These are phyloP conservation scores for Sinohyriopsis cumingii DNA, from an alignment of 2,888 invertebrate genomes.

Conservation along the genomic window DNA sequence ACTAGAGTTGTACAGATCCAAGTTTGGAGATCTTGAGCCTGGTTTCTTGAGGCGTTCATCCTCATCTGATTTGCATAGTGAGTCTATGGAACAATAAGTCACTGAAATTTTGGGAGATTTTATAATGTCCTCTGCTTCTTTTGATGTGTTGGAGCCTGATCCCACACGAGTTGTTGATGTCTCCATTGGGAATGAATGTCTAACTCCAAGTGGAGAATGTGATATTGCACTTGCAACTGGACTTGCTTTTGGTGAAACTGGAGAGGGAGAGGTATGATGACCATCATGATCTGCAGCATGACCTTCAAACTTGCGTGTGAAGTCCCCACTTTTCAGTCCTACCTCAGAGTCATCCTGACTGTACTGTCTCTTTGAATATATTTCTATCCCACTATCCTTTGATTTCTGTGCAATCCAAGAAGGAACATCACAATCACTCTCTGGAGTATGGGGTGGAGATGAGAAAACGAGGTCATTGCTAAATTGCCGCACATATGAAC, in stretches of 20 bases:
- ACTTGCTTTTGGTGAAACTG: conserved; percentile 42
- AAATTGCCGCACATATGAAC: conserved; percentile 41
- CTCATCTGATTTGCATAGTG: conserved; percentile 18
- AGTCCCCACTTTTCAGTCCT: conserved; percentile 21
- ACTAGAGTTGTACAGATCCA: conserved; percentile 36
- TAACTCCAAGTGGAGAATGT: conserved; percentile 29
- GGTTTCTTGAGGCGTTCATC: conserved; percentile 3
- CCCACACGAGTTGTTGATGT: conserved; percentile 26
- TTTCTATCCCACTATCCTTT: conserved; percentile 14
- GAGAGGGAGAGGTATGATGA: conserved; percentile 24
- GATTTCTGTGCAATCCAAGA: conserved; percentile 36
- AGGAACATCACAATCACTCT: conserved; percentile 37
- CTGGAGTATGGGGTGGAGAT: conserved; percentile 31
- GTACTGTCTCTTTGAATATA: conserved; percentile 5
- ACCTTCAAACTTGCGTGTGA: not conserved
- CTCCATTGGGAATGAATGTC: conserved; percentile 42
- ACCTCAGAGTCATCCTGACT: conserved; percentile 45
- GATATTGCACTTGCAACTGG: conserved; percentile 36
- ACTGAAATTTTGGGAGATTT: conserved; percentile 38
- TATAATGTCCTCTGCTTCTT: conserved; percentile 48
- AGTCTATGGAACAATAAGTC: conserved; percentile 34
- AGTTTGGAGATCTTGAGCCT: conserved; percentile 17
- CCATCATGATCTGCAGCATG: too few species aligned
- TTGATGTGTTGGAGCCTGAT: conserved; percentile 42
- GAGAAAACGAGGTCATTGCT: conserved; percentile 39